phyloP scores from a whole-genome alignment of 2,888 invertebrate genomes.

The Thymelicus sylvestris region DNA sequence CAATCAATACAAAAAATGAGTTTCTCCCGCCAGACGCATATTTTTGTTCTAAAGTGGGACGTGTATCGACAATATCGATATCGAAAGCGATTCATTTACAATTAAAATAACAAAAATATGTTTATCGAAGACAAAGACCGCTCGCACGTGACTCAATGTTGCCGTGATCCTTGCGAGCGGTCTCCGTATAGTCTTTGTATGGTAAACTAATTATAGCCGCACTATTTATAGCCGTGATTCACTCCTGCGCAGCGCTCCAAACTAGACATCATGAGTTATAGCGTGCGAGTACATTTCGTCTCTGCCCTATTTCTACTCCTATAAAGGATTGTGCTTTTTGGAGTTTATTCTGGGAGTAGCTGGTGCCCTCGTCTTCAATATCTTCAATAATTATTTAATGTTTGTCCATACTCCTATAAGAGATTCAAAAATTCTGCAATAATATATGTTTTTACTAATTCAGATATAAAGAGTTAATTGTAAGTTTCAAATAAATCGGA shows the following conservation, averaged over 20 bases:
- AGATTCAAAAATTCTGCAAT: no score
- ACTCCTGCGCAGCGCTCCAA: constrained; percentile 64
- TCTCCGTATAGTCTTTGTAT: constrained; percentile 61
- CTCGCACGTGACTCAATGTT: constrained; percentile 61
- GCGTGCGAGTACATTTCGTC: constrained; percentile 48
- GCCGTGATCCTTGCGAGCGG: constrained; percentile 54
- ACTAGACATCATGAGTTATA: constrained; percentile 57
- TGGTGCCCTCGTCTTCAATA: no score
- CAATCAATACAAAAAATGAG: no score
- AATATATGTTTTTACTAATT: no score
- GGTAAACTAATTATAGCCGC: constrained; percentile 68
- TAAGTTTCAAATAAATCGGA: no score
- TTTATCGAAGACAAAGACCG: constrained; percentile 58
- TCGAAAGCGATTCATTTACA: neutral
- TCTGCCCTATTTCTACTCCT: constrained; percentile 32
- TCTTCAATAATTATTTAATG: no score
- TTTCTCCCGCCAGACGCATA: neutral
- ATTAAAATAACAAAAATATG: constrained; percentile 28
- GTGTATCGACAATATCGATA: neutral
- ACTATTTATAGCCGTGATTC: constrained; percentile 72
- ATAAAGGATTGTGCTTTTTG: constrained; percentile 18
- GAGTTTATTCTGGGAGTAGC: neutral
- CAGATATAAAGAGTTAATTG: no score
- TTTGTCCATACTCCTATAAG: no score
- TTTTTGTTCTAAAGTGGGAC: constrained; percentile 15